These are phyloP conservation scores for Myrmecobius fasciatus DNA, from an alignment of 2,113 vertebrate genomes.

Conservation along the genomic window DNA sequence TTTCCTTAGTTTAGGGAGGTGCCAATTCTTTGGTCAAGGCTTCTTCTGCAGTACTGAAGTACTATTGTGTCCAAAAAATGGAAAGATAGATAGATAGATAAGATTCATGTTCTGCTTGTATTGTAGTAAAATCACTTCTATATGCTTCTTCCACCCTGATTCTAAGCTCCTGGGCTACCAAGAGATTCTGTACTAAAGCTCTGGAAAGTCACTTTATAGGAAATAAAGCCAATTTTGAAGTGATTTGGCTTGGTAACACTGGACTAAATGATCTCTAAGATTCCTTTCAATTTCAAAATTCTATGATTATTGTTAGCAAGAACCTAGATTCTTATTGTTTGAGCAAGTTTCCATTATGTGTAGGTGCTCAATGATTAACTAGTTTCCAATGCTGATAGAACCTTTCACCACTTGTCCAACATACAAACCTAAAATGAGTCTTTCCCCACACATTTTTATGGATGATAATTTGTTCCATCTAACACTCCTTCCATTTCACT, in stretches of 20 bases:
- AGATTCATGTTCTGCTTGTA: background rate
- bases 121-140: background rate
- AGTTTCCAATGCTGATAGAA: constrained; percentile 56
- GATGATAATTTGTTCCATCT: constrained; percentile 74
- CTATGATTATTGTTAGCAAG: background rate
- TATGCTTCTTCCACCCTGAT: background rate
- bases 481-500: constrained; percentile 70
- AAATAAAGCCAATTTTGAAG: background rate
- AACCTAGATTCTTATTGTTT: constrained; percentile 44
- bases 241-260: background rate
- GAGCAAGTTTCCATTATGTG: constrained; percentile 41
- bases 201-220: background rate
- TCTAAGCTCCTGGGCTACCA: background rate
- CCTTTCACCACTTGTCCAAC: constrained; percentile 64
- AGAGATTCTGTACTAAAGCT: background rate
- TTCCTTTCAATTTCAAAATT: constrained; percentile 37
- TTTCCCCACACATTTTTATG: constrained; percentile 74
- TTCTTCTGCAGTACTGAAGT: background rate
- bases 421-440: constrained; percentile 59
- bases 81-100: background rate
- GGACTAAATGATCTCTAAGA: background rate
- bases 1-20: background rate
- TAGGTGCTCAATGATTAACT: constrained; percentile 61
- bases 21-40: background rate
- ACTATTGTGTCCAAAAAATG: background rate